Conservation (phyloP, 1,140 invertebrate genomes). For the Drosophila serrata region DNA sequence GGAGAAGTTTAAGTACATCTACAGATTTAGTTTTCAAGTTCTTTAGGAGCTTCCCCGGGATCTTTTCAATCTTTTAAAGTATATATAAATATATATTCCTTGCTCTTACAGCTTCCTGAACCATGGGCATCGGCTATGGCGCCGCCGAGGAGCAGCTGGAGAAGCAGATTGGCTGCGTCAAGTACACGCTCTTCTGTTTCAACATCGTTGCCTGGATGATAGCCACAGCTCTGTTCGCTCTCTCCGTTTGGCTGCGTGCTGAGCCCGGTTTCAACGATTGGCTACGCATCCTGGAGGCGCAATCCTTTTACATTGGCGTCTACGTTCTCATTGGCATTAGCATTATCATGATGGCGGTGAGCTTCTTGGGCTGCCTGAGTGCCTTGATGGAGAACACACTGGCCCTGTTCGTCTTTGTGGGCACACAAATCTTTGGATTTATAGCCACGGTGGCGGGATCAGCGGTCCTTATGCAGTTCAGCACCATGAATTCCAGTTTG, state of each 20-base stretch:
- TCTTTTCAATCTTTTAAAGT: neutral
- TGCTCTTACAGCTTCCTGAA: slow-evolving; percentile 8
- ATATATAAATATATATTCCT: neutral
- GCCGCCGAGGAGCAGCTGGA: slow-evolving; percentile 86
- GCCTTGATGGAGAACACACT: slow-evolving; percentile 89
- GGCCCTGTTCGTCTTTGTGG: slow-evolving; percentile 88
- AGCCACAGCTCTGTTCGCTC: slow-evolving; percentile 90
- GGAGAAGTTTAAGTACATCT: too few species aligned
- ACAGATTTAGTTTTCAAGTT: neutral
- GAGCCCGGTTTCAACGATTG: slow-evolving; percentile 93
- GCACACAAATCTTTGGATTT: slow-evolving; percentile 90
- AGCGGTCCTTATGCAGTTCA: slow-evolving; percentile 91
- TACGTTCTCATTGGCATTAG: slow-evolving; percentile 91
- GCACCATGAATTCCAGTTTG: slow-evolving; percentile 91
- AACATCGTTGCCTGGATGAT: slow-evolving; percentile 91
- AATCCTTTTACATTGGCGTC: slow-evolving; percentile 92
- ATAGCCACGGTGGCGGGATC: slow-evolving; percentile 90
- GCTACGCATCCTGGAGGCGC: slow-evolving; percentile 90
- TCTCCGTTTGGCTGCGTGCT: slow-evolving; percentile 92
- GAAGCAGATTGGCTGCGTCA: slow-evolving; percentile 89
- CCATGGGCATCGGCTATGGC: slow-evolving; percentile 77
- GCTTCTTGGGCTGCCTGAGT: slow-evolving; percentile 91
- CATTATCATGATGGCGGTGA: slow-evolving; percentile 89
- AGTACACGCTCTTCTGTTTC: slow-evolving; percentile 90
- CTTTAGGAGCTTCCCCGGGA: neutral